These are phyloP conservation scores for Dryobates pubescens DNA, from an alignment of 2,797 vertebrate species.

Conservation along the genomic window DNA sequence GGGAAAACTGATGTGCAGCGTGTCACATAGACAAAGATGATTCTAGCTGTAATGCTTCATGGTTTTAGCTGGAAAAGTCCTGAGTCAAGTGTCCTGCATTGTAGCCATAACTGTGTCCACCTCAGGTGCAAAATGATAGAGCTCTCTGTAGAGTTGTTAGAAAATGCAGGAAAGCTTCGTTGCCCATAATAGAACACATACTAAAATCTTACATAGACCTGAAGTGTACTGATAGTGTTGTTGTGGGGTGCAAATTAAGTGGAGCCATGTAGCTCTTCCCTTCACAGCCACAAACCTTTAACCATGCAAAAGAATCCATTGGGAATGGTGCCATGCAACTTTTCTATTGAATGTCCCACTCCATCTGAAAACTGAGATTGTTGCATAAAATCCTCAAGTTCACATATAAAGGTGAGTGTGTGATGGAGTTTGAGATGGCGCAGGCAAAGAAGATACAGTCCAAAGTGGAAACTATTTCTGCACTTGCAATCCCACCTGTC, in stretches of 20 bases:
- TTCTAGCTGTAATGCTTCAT: neutral
- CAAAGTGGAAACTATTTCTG: neutral
- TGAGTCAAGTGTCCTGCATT: neutral
- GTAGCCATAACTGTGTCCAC: neutral
- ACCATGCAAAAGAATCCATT: neutral
- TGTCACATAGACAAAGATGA: neutral
- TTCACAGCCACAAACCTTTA: neutral
- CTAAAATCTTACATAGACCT: neutral
- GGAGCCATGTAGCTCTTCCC: neutral
- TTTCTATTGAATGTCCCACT: neutral
- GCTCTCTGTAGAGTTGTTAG: neutral
- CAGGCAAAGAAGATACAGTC: neutral
- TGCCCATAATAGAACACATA: neutral
- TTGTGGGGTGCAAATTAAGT: neutral
- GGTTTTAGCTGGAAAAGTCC: neutral
- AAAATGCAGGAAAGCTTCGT: neutral
- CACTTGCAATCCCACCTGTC: neutral
- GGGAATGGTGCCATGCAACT: neutral
- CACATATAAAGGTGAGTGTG: rapidly evolving
- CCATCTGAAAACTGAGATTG: neutral
- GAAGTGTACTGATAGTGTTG: neutral
- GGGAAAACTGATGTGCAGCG: neutral
- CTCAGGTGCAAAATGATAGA: neutral
- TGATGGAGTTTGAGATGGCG: neutral
- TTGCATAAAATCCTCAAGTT: neutral